A percentile compares a stretch with the other conserved stretches of the same genome.
These are phyloP conservation scores for Schizopygopsis pylzovi DNA, from an alignment of 2,797 vertebrate genomes.

Conservation along the genomic window DNA sequence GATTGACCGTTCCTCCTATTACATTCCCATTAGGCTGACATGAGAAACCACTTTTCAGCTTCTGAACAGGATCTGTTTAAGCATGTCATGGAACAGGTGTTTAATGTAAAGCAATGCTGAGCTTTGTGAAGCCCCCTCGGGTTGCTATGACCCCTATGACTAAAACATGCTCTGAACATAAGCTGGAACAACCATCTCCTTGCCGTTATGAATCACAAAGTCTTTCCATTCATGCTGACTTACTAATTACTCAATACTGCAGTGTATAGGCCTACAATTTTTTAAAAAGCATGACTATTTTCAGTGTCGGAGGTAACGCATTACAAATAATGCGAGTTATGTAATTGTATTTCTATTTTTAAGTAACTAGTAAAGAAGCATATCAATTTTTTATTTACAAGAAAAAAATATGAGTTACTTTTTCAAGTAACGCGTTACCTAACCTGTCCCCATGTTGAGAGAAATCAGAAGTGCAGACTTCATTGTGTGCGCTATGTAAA, in stretches of 20 bases:
- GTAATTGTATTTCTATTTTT: neutral
- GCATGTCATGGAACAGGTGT: constrained; percentile 32
- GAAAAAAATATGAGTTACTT: neutral
- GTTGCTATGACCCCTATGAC: constrained; percentile 1
- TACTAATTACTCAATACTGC: neutral
- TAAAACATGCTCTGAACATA: constrained; percentile 19
- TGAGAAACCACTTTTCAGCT: constrained; percentile 22
- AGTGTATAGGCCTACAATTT: neutral
- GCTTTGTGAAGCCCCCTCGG: constrained; percentile 14
- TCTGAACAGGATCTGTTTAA: constrained; percentile 33
- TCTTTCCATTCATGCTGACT: neutral
- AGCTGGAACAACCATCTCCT: neutral
- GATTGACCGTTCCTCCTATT: neutral
- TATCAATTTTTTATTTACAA: neutral
- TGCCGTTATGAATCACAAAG: constrained; percentile 16
- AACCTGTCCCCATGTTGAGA: neutral
- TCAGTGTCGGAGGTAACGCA: neutral
- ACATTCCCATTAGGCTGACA: constrained; percentile 28
- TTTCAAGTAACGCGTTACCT: neutral
- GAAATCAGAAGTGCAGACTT: neutral
- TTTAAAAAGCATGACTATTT: neutral
- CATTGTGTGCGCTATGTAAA: neutral
- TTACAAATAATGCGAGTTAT: neutral
- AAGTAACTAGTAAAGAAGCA: neutral
- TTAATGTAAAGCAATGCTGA: constrained; percentile 28